Evolutionary conservation across 2,797 vertebrate species (phyloP), one percentile per base, ranked within the genome.

Genomic region (Bucorvus abyssinicus): DNA sequence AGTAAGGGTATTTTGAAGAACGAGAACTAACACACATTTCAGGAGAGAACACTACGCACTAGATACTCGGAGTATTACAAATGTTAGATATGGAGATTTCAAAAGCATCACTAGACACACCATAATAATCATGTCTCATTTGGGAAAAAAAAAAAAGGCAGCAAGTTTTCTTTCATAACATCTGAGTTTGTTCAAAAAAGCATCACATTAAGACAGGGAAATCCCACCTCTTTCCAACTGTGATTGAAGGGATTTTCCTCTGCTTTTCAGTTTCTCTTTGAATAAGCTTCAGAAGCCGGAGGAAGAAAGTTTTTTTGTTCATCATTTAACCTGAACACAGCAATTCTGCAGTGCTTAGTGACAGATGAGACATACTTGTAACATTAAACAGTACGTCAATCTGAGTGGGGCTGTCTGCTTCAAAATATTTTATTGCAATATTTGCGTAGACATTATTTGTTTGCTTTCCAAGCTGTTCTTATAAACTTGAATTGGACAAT

Each of bases 181-280:
- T 64, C 36, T 27, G 20, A 68, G 14, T 87, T 87, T 71, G 57
- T 42, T 83, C 40, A 64, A 90, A 95, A 86, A 82, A 50, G 42
- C 57, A 87, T 67, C 40, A 49, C 73, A 79, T 74, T 49, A 79
- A 56, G 52, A 38, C 29, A 68, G 78, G 90, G 93, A 90, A 95
- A 93, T 80, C 91, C 88, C 65, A 2, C 38, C 32, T 69, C 81
- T 75, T 87, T 61, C 81, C 75, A 84, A 75, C 0, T 61, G 71
- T 30, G 71, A 75, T 93, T 84, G 69, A 89, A 92, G 84, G 75
- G 90, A 93, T 95, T 96, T 94, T 67, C 90, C 85, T 71, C 77
- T 68, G 80, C 64, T 91, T 82, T 91, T 95, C 93, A 93, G 87
- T 87, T 91, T 44, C 59, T 78, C 68, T 89, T 75, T 89, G 82